These are phyloP conservation scores for Thamnophis elegans DNA, from an alignment of 2,797 vertebrate genomes.

Conservation along the genomic window DNA sequence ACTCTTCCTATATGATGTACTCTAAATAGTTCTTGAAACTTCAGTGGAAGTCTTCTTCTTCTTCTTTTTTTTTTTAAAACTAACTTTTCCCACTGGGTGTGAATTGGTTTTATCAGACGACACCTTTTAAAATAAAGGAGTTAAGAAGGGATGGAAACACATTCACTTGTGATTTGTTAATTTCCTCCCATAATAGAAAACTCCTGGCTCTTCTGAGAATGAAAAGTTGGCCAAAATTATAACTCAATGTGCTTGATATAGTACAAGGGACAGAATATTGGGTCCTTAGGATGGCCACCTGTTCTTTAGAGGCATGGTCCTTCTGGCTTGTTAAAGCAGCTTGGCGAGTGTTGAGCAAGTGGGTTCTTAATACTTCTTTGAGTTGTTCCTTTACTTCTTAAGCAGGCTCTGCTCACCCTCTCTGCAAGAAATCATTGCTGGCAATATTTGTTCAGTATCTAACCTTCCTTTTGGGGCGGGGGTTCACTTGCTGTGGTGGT, in stretches of 20 bases:
- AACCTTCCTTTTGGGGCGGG: neutral
- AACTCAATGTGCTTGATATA: neutral
- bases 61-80: neutral
- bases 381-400: neutral
- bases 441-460: neutral
- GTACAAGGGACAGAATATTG: neutral
- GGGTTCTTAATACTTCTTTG: neutral
- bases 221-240: neutral
- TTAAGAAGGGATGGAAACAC: neutral
- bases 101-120: neutral
- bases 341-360: neutral
- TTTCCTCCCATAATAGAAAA: neutral
- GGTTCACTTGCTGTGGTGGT: too few relatives aligned
- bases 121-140: neutral
- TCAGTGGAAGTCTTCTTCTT: neutral
- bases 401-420: neutral
- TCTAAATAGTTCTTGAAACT: neutral
- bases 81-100: neutral
- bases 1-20: slow-evolving; percentile 27
- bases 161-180: neutral
- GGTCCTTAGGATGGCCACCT: neutral
- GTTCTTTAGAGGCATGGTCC: neutral
- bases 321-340: neutral
- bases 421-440: neutral
- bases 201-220: neutral